These are phyloP conservation scores for Heteropelma amictum DNA, from an alignment of 2,888 invertebrate species.

Conservation along the genomic window DNA sequence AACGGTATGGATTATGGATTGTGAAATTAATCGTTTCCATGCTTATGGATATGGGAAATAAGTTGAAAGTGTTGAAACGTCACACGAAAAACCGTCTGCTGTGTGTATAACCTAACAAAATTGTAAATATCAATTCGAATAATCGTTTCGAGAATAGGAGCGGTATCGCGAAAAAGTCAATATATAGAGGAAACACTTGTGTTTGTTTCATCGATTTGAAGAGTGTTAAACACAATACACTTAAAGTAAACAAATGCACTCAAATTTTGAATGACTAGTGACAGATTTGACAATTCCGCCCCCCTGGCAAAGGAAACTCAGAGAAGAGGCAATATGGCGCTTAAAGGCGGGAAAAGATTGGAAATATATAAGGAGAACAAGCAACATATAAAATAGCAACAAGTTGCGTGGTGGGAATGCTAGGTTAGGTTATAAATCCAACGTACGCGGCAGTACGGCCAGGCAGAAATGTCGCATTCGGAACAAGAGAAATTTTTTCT, in stretches of 20 bases:
- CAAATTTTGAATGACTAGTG: slow-evolving; percentile 33
- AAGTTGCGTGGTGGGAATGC: too few relatives aligned
- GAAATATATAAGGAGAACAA: too few relatives aligned
- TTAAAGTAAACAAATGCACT: neutral
- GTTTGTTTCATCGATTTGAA: neutral
- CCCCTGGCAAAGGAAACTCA: neutral
- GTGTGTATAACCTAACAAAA: slow-evolving; percentile 30
- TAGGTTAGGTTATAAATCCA: too few relatives aligned
- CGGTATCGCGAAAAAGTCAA: neutral
- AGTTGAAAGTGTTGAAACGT: slow-evolving; percentile 15
- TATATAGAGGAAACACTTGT: neutral
- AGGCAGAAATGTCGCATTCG: neutral
- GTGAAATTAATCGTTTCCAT: neutral
- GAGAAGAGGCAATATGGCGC: neutral
- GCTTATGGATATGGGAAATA: neutral
- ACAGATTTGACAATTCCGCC: slow-evolving; percentile 39
- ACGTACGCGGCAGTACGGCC: too few relatives aligned
- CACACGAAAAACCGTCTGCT: neutral
- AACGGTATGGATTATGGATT: neutral
- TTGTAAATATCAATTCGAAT: neutral
- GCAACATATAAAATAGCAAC: too few relatives aligned
- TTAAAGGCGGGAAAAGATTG: too few relatives aligned
- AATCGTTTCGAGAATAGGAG: neutral
- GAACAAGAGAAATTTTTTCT: slow-evolving; percentile 75
- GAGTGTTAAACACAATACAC: neutral